Conservation (phyloP, 2,113 vertebrate species). For the Rhegmatorhina hoffmannsi region DNA sequence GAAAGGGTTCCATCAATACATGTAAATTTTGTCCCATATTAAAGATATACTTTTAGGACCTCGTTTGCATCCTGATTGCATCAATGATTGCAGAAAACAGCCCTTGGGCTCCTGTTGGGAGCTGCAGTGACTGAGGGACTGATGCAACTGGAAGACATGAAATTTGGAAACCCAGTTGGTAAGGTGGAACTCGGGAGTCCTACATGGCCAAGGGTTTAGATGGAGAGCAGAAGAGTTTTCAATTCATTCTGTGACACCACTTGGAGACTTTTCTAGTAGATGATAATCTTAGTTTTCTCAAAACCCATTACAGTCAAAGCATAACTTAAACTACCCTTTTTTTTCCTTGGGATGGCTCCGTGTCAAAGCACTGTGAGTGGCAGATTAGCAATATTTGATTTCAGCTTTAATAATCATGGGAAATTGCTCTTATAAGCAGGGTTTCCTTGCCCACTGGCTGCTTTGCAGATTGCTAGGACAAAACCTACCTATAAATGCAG, state of each 20-base stretch:
- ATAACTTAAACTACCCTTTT: neutral
- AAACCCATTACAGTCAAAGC: neutral
- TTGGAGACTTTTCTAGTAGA: neutral
- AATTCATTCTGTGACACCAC: neutral
- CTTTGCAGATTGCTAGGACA: neutral
- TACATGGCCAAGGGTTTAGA: neutral
- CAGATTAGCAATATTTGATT: neutral
- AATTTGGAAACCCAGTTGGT: neutral
- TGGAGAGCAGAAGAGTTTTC: neutral
- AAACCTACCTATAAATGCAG: neutral
- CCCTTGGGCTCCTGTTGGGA: neutral
- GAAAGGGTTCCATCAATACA: neutral
- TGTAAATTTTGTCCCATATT: neutral
- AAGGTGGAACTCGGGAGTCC: neutral
- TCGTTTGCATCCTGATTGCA: neutral
- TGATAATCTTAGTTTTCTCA: neutral
- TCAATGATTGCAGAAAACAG: neutral
- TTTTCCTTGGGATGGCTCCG: neutral
- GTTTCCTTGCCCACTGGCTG: neutral
- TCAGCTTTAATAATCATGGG: neutral
- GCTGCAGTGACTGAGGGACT: neutral
- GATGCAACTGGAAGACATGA: fast-evolving
- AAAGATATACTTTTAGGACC: neutral
- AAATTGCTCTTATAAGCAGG: neutral
- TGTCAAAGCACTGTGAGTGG: neutral